A percentile compares a stretch with the other conserved stretches of the same genome.
phyloP scores from a whole-genome alignment of 2,888 invertebrate species.

The Nipponacmea schrenckii region DNA sequence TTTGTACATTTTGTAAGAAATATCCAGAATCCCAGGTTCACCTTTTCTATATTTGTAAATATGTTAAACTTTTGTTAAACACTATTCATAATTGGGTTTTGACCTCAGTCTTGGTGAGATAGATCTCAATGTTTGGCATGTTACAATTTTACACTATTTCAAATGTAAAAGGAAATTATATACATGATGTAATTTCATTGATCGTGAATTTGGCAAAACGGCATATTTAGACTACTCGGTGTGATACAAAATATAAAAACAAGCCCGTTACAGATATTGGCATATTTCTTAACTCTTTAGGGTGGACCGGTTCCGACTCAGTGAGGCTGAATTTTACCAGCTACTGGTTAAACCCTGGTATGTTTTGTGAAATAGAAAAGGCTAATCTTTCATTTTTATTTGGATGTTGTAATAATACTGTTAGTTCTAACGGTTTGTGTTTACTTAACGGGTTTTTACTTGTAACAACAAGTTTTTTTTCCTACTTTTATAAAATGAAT shows the following conservation, averaged over 20 bases:
- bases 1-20: too few relatives aligned
- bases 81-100: not conserved
- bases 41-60: not conserved
- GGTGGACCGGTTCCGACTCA: too few relatives aligned
- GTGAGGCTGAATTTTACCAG: too few relatives aligned
- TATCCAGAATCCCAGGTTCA: not conserved
- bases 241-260: not conserved
- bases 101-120: not conserved
- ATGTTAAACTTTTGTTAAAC: not conserved
- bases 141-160: not conserved
- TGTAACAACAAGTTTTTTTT: too few relatives aligned
- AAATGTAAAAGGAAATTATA: not conserved
- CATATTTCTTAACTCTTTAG: not conserved
- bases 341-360: too few relatives aligned
- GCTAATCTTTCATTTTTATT: not conserved
- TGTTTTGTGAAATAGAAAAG: not conserved
- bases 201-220: not conserved
- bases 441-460: too few relatives aligned
- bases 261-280: not conserved
- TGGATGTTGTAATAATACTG: too few relatives aligned
- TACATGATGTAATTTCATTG: not conserved
- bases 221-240: too few relatives aligned
- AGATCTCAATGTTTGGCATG: too few relatives aligned
- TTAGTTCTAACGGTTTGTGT: too few relatives aligned
- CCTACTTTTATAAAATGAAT: too few relatives aligned